phyloP scores from a whole-genome alignment of 2,888 invertebrate genomes.

The Pheosia tremula region DNA sequence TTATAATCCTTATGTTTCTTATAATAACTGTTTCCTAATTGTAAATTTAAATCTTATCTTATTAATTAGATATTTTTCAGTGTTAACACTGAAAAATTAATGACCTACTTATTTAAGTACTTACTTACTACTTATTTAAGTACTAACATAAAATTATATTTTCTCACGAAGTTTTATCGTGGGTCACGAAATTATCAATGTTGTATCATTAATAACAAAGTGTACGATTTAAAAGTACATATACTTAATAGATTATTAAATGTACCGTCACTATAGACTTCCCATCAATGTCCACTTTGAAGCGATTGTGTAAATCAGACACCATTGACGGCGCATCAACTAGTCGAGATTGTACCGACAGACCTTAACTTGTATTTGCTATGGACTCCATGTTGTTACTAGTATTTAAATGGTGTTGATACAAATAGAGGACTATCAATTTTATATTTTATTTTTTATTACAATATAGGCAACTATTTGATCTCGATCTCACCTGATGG shows the following conservation, averaged over 20 bases:
- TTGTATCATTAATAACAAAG: neutral
- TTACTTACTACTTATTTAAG: too few relatives aligned
- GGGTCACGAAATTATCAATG: too few relatives aligned
- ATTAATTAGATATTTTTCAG: too few relatives aligned
- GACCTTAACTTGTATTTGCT: slow-evolving; percentile 8
- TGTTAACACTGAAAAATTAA: too few relatives aligned
- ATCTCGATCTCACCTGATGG: too few relatives aligned
- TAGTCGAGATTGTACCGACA: slow-evolving; percentile 18
- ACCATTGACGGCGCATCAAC: slow-evolving; percentile 25
- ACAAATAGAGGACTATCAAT: neutral
- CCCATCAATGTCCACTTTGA: slow-evolving; percentile 10
- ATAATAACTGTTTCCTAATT: too few relatives aligned
- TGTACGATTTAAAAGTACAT: neutral
- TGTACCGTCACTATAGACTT: neutral
- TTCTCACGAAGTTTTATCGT: too few relatives aligned
- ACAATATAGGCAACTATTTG: neutral
- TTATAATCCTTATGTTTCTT: too few relatives aligned
- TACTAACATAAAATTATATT: too few relatives aligned
- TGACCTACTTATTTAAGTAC: too few relatives aligned
- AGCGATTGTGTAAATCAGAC: slow-evolving; percentile 25
- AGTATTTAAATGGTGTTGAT: slow-evolving; percentile 17
- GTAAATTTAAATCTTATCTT: too few relatives aligned
- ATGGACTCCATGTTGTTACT: slow-evolving; percentile 12
- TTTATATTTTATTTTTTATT: neutral
- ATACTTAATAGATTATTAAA: neutral